Conservation (phyloP, 2,113 vertebrate species). For the Pollimyrus isidori region DNA sequence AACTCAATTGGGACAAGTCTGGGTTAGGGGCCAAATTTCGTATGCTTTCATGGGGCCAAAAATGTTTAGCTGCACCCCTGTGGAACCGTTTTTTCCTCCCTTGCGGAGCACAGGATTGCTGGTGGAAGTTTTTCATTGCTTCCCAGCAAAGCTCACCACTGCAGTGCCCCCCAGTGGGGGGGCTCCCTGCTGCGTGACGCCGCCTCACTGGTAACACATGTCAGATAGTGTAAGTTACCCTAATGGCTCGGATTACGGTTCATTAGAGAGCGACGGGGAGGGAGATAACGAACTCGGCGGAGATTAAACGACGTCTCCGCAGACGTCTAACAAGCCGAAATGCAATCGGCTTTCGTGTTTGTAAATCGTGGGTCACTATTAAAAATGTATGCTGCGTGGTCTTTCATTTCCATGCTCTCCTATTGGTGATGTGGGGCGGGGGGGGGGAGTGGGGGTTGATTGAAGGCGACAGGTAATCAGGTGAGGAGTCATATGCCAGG, state of each 20-base stretch:
- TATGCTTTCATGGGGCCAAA: neutral
- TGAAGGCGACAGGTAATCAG: neutral
- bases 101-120: neutral
- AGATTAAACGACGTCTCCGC: neutral
- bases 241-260: neutral
- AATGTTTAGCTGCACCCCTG: neutral
- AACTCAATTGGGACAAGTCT: neutral
- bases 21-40: neutral
- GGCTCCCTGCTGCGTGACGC: neutral
- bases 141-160: neutral
- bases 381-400: neutral
- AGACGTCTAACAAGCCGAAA: neutral
- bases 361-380: neutral
- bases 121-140: neutral
- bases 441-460: neutral
- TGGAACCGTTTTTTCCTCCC: neutral
- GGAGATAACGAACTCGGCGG: neutral
- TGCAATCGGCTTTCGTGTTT: neutral
- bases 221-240: neutral
- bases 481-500: neutral
- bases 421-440: neutral
- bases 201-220: neutral
- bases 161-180: neutral
- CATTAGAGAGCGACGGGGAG: neutral
- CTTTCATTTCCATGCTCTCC: neutral